A percentile compares a stretch with the other conserved stretches of the same genome.
phyloP scores from a whole-genome alignment of 2,888 invertebrate species.

The Caenorhabditis zanzibari region DNA sequence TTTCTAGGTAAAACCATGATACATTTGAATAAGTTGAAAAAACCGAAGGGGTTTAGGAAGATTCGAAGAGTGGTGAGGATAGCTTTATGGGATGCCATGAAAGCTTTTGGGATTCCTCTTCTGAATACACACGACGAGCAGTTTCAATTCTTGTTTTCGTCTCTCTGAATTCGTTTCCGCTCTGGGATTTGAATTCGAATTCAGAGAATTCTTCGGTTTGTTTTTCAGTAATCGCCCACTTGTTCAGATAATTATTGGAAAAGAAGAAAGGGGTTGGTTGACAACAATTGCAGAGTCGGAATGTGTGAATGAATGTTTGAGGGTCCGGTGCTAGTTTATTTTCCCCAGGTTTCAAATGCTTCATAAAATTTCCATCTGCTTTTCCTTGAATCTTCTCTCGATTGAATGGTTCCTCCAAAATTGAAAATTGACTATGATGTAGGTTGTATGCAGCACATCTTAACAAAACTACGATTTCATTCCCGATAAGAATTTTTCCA shows the following conservation, averaged over 20 bases:
- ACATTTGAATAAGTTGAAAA: constrained; percentile 14
- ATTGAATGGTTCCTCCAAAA: not conserved
- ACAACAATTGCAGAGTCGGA: too few relatives aligned
- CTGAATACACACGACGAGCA: constrained; percentile 9
- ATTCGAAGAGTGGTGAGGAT: constrained; percentile 17
- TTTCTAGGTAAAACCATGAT: constrained; percentile 22
- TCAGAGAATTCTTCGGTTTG: not conserved
- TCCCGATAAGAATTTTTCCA: constrained; percentile 14
- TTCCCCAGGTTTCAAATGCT: too few relatives aligned
- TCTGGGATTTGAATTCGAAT: constrained; percentile 29
- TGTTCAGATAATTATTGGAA: constrained; percentile 8
- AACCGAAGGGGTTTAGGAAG: not conserved
- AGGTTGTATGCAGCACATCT: constrained; percentile 10
- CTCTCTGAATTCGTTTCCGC: constrained; percentile 9
- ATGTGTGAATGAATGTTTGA: too few relatives aligned
- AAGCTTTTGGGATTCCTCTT: constrained; percentile 9
- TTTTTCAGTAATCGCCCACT: not conserved
- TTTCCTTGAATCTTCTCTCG: not conserved
- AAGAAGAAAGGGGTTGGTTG: not conserved
- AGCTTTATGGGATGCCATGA: constrained; percentile 48
- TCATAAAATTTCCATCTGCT: not conserved
- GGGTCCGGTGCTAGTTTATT: too few relatives aligned
- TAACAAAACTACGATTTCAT: constrained; percentile 25
- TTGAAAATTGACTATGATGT: constrained; percentile 9
- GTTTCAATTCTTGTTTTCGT: constrained; percentile 30